Conservation (phyloP, 2,113 vertebrate genomes). For the Panthera leo region DNA sequence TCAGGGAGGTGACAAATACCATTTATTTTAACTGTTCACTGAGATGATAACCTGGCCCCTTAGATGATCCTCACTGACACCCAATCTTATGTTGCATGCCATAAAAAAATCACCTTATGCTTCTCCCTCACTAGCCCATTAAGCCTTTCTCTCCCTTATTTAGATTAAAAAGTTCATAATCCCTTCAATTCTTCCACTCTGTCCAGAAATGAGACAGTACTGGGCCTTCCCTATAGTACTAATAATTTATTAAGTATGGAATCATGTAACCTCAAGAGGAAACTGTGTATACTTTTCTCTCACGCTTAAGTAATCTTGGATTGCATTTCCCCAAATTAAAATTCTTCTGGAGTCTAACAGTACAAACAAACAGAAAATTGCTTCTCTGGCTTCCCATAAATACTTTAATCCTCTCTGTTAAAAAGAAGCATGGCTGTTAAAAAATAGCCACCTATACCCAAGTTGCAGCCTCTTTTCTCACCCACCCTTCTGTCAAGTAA, state of each 20-base stretch:
- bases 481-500: not conserved
- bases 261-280: not conserved
- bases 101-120: not conserved
- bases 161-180: slow-evolving; percentile 20
- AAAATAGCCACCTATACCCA: not conserved
- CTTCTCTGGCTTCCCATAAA: slow-evolving; percentile 11
- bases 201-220: not conserved
- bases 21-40: not conserved
- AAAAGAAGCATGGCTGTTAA: slow-evolving; percentile 27
- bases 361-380: not conserved
- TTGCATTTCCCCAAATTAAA: not conserved
- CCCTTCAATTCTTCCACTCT: not conserved
- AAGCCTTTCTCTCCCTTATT: not conserved
- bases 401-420: not conserved
- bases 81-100: not conserved
- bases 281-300: not conserved
- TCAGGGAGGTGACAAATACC: not conserved
- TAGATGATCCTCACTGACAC: slow-evolving; percentile 4
- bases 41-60: not conserved
- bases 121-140: not conserved
- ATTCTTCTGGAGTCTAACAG: not conserved
- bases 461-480: slow-evolving; percentile 1
- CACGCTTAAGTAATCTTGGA: not conserved
- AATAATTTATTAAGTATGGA: not conserved
- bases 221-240: not conserved